Evolutionary conservation across 2,797 vertebrate genomes (phyloP).

Genomic region (Pseudopleuronectes americanus): DNA sequence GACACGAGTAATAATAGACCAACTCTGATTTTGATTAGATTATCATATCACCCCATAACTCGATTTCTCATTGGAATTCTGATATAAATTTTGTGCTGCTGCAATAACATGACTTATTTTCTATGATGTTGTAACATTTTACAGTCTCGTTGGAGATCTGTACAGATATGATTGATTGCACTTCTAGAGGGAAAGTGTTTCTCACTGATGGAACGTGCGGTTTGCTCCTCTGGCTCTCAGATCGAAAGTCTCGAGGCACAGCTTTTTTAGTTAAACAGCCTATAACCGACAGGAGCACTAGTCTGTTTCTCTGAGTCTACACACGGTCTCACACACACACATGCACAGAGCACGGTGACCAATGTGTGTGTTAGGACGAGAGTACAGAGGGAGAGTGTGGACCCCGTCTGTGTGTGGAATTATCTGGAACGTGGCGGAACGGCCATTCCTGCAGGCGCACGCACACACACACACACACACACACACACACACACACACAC

Average conservation of each 20-base stretch:
- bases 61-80: constrained; percentile 45
- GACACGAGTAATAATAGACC: constrained; percentile 40
- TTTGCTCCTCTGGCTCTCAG: constrained; percentile 35
- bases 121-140: constrained; percentile 6
- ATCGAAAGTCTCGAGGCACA: constrained; percentile 27
- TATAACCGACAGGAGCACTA: constrained; percentile 47
- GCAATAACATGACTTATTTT: neutral
- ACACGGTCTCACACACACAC: constrained; percentile 33
- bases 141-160: constrained; percentile 1
- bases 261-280: constrained; percentile 43
- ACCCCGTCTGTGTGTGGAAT: constrained; percentile 61
- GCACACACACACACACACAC: constrained; percentile 29
- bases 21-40: constrained; percentile 61
- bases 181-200: constrained; percentile 29
- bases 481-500: constrained; percentile 48
- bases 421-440: constrained; percentile 67
- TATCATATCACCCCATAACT: constrained; percentile 53
- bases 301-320: constrained; percentile 40
- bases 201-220: constrained; percentile 46
- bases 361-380: constrained; percentile 33
- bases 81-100: constrained; percentile 22
- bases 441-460: constrained; percentile 48
- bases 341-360: constrained; percentile 33
- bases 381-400: constrained; percentile 47
- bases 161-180: constrained; percentile 32